phyloP scores from a whole-genome alignment of 2,888 invertebrate genomes.

The Lumbricus terrestris region DNA sequence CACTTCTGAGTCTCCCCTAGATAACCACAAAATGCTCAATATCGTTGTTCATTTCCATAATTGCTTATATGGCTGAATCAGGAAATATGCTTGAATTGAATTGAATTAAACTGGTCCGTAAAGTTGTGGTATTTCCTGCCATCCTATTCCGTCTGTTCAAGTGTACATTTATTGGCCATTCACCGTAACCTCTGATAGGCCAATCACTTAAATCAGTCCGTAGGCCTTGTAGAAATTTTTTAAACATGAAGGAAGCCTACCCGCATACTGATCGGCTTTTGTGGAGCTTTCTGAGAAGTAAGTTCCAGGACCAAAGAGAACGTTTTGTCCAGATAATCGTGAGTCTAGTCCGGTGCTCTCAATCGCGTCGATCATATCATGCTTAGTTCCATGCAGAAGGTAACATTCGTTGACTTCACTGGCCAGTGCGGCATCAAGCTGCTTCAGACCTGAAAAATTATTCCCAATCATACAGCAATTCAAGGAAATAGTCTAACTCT shows the following conservation, averaged over 20 bases:
- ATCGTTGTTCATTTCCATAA: too few relatives aligned
- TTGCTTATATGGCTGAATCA: too few relatives aligned
- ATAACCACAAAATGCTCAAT: too few relatives aligned
- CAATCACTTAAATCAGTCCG: too few relatives aligned
- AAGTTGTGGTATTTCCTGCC: not conserved
- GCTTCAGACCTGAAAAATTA: not conserved
- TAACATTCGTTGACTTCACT: conserved; percentile 44
- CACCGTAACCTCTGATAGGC: too few relatives aligned
- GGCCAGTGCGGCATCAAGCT: conserved; percentile 18
- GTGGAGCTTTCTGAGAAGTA: conserved; percentile 46
- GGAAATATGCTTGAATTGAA: too few relatives aligned
- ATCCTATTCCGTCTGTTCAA: not conserved
- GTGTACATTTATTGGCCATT: too few relatives aligned
- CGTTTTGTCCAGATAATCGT: conserved; percentile 36
- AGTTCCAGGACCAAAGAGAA: conserved; percentile 42
- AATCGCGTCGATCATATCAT: conserved; percentile 9
- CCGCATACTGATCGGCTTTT: conserved; percentile 47
- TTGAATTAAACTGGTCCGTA: not conserved
- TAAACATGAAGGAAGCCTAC: conserved; percentile 29
- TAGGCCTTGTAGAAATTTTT: not conserved
- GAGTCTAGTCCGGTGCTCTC: conserved; percentile 40
- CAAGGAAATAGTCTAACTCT: not conserved
- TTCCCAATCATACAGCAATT: not conserved
- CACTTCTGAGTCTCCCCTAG: too few relatives aligned
- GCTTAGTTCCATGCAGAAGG: conserved; percentile 44